These are phyloP conservation scores for Caenorhabditis latens DNA, from an alignment of 1,140 invertebrate species.

Conservation along the genomic window DNA sequence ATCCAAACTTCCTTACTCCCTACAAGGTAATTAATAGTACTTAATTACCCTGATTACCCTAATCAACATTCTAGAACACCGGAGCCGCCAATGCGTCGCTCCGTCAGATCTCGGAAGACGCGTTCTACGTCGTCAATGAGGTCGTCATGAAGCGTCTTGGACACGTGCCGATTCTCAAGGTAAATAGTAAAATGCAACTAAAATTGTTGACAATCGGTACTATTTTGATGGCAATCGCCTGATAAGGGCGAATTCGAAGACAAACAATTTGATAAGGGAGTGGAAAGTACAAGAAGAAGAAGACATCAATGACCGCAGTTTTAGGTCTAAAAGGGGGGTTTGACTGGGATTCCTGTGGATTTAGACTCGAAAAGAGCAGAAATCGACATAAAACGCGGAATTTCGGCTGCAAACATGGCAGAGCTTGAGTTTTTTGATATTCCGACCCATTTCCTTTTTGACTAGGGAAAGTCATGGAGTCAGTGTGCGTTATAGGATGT, in stretches of 20 bases:
- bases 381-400: too few species aligned
- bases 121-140: slow-evolving; percentile 76
- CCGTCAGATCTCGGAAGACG: slow-evolving; percentile 62
- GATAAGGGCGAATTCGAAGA: not conserved
- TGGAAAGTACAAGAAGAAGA: not conserved
- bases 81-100: slow-evolving; percentile 58
- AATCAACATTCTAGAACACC: slow-evolving; percentile 47
- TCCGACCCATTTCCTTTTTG: too few species aligned
- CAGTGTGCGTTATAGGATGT: too few species aligned
- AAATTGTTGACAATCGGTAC: slow-evolving; percentile 10
- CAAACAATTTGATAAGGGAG: slow-evolving; percentile 32
- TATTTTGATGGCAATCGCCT: not conserved
- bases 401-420: too few species aligned
- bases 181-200: not conserved
- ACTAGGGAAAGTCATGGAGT: too few species aligned
- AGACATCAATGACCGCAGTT: not conserved
- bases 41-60: not conserved
- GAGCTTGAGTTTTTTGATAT: too few species aligned
- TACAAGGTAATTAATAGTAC: slow-evolving; percentile 40
- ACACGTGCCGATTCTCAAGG: slow-evolving; percentile 71
- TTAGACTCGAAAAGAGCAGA: too few species aligned
- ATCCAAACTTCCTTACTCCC: slow-evolving; percentile 55
- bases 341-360: not conserved
- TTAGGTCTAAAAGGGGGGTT: not conserved
- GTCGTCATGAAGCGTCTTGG: slow-evolving; percentile 74